Conservation (phyloP, 2,888 invertebrate genomes). For the Xanthorhoe spadicearia region DNA sequence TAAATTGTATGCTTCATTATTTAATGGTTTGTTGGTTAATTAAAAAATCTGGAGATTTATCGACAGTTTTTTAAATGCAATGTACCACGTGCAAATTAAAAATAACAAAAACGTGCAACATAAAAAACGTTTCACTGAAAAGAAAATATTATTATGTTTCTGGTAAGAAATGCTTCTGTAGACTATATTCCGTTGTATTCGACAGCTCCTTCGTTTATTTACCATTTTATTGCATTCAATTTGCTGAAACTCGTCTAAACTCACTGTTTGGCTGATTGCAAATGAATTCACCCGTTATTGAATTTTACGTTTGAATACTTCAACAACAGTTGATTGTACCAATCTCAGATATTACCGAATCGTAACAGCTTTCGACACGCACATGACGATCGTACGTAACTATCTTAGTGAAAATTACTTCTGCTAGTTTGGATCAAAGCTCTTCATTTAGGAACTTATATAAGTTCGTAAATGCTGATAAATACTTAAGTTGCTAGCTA, state of each 20-base stretch:
- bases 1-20: neutral
- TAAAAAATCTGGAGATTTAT: too few species aligned
- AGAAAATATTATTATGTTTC: too few species aligned
- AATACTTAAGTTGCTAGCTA: too few species aligned
- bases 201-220: neutral
- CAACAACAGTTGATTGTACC: constrained; percentile 51
- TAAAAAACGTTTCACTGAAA: too few species aligned
- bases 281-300: constrained; percentile 39
- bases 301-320: constrained; percentile 49
- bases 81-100: too few species aligned
- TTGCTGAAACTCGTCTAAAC: neutral
- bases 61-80: too few species aligned
- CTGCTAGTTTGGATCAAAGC: constrained; percentile 13
- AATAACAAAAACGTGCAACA: too few species aligned
- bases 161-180: neutral
- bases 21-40: neutral
- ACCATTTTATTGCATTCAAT: neutral
- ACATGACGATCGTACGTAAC: constrained; percentile 34
- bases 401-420: constrained; percentile 30
- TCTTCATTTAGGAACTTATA: constrained; percentile 7
- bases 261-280: constrained; percentile 13
- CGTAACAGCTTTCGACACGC: constrained; percentile 61
- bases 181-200: neutral
- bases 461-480: too few species aligned
- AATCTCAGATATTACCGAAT: constrained; percentile 51